Conservation (phyloP, 2,888 invertebrate genomes). For the Crocallis elinguaria region DNA sequence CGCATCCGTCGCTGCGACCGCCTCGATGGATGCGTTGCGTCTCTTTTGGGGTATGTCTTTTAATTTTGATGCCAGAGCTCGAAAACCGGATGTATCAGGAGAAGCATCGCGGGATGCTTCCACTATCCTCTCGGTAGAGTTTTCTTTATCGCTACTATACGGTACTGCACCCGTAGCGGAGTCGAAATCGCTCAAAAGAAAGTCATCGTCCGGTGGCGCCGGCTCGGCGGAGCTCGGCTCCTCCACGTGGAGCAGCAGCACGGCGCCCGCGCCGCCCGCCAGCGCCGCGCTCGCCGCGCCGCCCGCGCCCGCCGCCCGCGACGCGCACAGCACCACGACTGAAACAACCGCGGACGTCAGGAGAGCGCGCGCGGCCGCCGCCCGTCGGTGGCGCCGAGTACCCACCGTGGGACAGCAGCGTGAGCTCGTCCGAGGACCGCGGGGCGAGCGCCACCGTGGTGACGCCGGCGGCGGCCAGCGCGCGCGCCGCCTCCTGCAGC, state of each 20-base stretch:
- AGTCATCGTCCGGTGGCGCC: not conserved
- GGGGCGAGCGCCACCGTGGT: slow-evolving; percentile 30
- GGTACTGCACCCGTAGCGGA: not conserved
- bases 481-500: slow-evolving; percentile 41
- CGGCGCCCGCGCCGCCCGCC: slow-evolving; percentile 14
- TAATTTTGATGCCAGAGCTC: not conserved
- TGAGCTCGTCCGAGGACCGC: slow-evolving; percentile 24
- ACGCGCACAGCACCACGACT: slow-evolving; percentile 55
- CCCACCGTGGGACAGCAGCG: slow-evolving; percentile 52
- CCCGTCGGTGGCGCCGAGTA: not conserved
- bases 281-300: slow-evolving; percentile 19
- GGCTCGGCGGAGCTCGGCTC: slow-evolving; percentile 31
- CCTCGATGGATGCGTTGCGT: not conserved
- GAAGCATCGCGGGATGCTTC: not conserved
- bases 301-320: slow-evolving; percentile 31
- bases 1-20: not conserved
- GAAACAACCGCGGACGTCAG: slow-evolving; percentile 22
- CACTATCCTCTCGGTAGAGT: not conserved
- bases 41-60: slow-evolving; percentile 13
- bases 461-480: slow-evolving; percentile 50
- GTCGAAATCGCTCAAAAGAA: not conserved
- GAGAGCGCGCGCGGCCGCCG: not conserved
- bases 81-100: not conserved
- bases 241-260: slow-evolving; percentile 46
- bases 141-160: not conserved